These are phyloP conservation scores for Mirza zaza DNA, from an alignment of 2,113 vertebrate genomes.

Conservation along the genomic window DNA sequence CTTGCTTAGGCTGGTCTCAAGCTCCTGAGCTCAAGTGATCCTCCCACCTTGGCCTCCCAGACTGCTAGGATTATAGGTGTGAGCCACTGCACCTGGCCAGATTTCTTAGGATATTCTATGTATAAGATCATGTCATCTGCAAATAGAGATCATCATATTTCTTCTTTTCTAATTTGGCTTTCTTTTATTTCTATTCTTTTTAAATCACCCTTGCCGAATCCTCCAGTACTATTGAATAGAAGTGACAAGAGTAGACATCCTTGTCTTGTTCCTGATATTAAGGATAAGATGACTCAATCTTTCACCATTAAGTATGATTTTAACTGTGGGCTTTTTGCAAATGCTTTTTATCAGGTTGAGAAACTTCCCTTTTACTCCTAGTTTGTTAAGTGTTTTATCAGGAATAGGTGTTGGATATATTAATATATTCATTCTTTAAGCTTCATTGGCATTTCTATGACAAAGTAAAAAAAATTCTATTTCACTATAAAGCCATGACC, in stretches of 20 bases:
- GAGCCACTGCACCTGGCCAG: too few species aligned
- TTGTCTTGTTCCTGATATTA: neutral
- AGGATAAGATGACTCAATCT: neutral
- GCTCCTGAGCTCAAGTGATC: too few species aligned
- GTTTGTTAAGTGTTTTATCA: neutral
- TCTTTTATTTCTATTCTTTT: neutral
- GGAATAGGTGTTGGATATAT: neutral
- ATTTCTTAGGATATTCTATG: too few species aligned
- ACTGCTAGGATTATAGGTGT: too few species aligned
- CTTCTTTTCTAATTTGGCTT: neutral
- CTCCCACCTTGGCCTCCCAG: too few species aligned
- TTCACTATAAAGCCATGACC: neutral
- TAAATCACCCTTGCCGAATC: neutral
- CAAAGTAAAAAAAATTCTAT: neutral
- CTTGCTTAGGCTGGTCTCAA: too few species aligned
- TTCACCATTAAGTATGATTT: neutral
- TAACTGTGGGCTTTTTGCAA: neutral
- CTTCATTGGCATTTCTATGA: neutral
- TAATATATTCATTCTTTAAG: neutral
- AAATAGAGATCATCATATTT: neutral
- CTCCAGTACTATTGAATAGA: neutral
- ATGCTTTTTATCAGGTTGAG: neutral
- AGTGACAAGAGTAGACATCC: neutral
- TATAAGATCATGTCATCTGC: neutral
- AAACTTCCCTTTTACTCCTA: neutral